phyloP scores from a whole-genome alignment of 2,797 vertebrate species.

The Lemur catta region DNA sequence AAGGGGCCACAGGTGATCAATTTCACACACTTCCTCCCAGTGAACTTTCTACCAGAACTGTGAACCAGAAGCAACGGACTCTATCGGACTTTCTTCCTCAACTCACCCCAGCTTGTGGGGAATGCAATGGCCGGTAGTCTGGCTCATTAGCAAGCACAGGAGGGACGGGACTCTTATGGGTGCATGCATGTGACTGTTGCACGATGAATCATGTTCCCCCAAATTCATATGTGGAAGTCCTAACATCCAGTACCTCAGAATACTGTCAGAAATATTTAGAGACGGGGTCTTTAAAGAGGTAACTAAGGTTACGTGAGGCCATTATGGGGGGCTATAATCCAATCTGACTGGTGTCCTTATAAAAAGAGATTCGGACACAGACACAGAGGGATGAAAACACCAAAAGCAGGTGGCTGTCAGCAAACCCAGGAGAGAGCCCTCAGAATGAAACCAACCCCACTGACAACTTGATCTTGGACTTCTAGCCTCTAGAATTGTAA shows the following conservation, averaged over 20 bases:
- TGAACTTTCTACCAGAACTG: background rate
- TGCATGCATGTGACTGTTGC: background rate
- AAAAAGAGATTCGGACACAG: background rate
- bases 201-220: background rate
- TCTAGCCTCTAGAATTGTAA: background rate
- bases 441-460: background rate
- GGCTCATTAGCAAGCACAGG: fast-evolving
- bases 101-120: background rate
- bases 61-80: background rate
- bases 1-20: fast-evolving
- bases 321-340: too few species aligned
- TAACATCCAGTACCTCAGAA: background rate
- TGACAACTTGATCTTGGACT: background rate
- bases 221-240: background rate
- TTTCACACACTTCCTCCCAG: background rate
- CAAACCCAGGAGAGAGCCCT: background rate
- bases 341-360: background rate
- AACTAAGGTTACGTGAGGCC: background rate
- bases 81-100: background rate
- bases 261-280: background rate
- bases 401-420: background rate
- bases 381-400: background rate
- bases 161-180: background rate
- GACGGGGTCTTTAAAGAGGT: background rate
- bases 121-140: fast-evolving